phyloP scores from a whole-genome alignment of 2,113 vertebrate species.

The Caracal caracal region DNA sequence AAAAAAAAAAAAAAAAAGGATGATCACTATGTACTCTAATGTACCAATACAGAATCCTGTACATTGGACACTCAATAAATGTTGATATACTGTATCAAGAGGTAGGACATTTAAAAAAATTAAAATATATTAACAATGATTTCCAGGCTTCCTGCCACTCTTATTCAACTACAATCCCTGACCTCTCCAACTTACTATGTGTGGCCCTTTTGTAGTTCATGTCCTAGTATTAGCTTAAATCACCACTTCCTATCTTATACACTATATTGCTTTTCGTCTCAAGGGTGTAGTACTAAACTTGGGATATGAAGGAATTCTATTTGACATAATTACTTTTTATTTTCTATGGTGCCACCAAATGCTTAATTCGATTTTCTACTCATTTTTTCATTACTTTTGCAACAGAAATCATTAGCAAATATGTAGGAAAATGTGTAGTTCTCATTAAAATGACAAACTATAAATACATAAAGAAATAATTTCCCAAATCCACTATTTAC shows the following conservation, averaged over 20 bases:
- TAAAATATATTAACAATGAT: constrained; percentile 11
- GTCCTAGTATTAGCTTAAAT: not conserved
- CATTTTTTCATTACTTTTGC: constrained; percentile 49
- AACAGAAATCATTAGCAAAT: constrained; percentile 54
- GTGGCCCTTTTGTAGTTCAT: not conserved
- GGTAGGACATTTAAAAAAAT: not conserved
- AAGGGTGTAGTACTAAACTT: not conserved
- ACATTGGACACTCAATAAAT: not conserved
- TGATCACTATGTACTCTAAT: not conserved
- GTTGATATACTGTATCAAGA: not conserved
- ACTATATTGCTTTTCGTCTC: constrained; percentile 35
- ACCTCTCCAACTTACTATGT: not conserved
- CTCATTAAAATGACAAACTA: constrained; percentile 55
- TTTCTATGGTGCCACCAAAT: constrained; percentile 49
- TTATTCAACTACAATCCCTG: not conserved
- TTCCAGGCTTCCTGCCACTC: not conserved
- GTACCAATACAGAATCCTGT: not conserved
- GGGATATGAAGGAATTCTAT: not conserved
- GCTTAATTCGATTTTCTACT: constrained; percentile 56
- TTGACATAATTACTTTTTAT: constrained; percentile 17
- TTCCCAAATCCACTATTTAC: constrained; percentile 32
- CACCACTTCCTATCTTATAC: not conserved
- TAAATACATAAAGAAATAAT: constrained; percentile 44
- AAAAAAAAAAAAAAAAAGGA: not conserved
- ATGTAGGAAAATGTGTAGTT: not conserved